Conservation (phyloP, 1,140 invertebrate species). For the Bombyx mandarina region DNA sequence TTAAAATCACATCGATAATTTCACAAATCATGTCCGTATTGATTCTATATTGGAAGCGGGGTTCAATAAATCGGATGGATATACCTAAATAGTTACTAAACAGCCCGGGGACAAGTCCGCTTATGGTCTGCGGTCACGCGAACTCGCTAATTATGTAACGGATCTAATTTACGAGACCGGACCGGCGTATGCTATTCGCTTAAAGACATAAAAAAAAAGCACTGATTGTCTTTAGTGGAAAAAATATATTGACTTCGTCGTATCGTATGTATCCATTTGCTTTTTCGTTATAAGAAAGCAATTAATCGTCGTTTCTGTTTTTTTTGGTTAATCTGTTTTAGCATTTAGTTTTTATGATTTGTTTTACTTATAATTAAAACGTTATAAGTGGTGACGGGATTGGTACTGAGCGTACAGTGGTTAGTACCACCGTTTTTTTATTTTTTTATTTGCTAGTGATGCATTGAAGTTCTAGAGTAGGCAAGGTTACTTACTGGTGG, state of each 20-base stretch:
- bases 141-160: slow-evolving; percentile 52
- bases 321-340: neutral
- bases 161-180: slow-evolving; percentile 36
- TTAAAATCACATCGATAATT: neutral
- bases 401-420: too few species aligned
- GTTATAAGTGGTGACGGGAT: too few species aligned
- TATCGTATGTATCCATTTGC: neutral
- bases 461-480: too few species aligned
- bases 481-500: too few species aligned
- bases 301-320: neutral
- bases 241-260: neutral
- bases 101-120: slow-evolving; percentile 41
- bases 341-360: too few species aligned
- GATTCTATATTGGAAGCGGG: slow-evolving; percentile 17
- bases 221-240: neutral
- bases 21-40: slow-evolving; percentile 4
- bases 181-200: neutral
- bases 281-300: neutral
- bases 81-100: slow-evolving; percentile 52
- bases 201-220: neutral
- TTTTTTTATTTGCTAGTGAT: too few species aligned
- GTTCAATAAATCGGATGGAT: slow-evolving; percentile 44
- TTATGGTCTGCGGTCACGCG: slow-evolving; percentile 53
- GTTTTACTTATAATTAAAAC: too few species aligned
- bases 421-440: too few species aligned